Evolutionary conservation across 2,113 vertebrate species (phyloP).

Genomic region (Oostethus manadensis): DNA sequence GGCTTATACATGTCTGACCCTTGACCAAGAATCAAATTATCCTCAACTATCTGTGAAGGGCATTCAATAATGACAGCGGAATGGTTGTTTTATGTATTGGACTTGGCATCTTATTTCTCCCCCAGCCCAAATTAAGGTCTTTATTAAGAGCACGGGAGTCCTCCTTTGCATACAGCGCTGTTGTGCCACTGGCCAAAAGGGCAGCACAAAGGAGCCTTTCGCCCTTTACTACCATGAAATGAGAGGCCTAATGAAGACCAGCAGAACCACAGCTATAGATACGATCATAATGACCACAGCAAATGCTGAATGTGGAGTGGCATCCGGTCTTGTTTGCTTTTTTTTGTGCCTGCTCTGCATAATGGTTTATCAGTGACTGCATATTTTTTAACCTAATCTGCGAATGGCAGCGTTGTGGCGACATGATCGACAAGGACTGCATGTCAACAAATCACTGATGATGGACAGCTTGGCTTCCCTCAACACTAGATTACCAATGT

Average conservation of each 20-base stretch:
- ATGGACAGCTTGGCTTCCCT: too few species aligned
- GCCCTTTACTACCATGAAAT: slow-evolving; percentile 53
- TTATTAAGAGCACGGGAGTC: slow-evolving; percentile 41
- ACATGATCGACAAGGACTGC: too few species aligned
- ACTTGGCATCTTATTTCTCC: slow-evolving; percentile 51
- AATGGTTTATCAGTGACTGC: not conserved
- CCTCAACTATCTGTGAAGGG: slow-evolving; percentile 31
- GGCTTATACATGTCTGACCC: slow-evolving; percentile 48
- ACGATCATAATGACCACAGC: slow-evolving; percentile 45
- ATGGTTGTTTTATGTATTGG: slow-evolving; percentile 41
- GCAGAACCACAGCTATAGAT: slow-evolving; percentile 49
- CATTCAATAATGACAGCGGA: slow-evolving; percentile 47
- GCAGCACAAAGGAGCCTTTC: slow-evolving; percentile 34
- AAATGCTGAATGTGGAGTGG: slow-evolving; percentile 14
- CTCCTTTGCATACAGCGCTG: slow-evolving; percentile 46
- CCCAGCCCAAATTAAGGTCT: slow-evolving; percentile 39
- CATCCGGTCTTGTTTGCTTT: slow-evolving; percentile 14
- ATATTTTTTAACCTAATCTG: not conserved
- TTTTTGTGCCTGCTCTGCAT: not conserved
- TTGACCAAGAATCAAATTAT: slow-evolving; percentile 40
- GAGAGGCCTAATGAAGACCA: slow-evolving; percentile 60
- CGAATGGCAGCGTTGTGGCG: too few species aligned
- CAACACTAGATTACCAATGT: too few species aligned
- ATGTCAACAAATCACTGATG: too few species aligned
- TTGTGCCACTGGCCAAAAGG: slow-evolving; percentile 49